phyloP scores from a whole-genome alignment of 2,797 vertebrate genomes.

The Discoglossus pictus region DNA sequence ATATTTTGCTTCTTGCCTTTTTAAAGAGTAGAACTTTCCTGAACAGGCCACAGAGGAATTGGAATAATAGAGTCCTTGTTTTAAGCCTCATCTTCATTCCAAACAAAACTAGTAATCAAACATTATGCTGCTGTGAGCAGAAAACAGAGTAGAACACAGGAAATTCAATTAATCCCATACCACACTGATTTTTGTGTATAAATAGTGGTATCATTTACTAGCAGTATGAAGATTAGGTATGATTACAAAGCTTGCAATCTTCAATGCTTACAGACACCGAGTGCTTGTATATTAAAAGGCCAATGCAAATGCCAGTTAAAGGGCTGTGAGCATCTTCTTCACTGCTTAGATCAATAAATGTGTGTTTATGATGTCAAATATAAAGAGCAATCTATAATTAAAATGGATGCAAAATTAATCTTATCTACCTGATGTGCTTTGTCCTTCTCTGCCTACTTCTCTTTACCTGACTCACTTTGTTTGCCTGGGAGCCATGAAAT shows the following conservation, averaged over 20 bases:
- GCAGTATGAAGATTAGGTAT: too few species aligned
- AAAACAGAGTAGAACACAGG: conserved; percentile 1
- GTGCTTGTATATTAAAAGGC: neutral
- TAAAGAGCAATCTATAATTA: too few species aligned
- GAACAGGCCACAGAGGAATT: neutral
- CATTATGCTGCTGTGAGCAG: conserved; percentile 15
- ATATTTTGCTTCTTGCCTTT: neutral
- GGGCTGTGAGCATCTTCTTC: too few species aligned
- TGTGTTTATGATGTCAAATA: too few species aligned
- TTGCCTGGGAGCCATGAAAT: too few species aligned
- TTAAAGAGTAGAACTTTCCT: neutral
- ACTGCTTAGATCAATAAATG: too few species aligned
- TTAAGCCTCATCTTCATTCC: neutral
- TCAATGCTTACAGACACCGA: neutral
- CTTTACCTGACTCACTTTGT: too few species aligned
- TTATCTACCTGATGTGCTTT: too few species aligned
- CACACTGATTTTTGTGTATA: neutral
- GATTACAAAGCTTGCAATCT: neutral
- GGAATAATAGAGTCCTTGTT: conserved; percentile 20
- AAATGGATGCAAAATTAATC: too few species aligned
- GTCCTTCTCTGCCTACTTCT: too few species aligned
- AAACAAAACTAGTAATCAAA: conserved; percentile 30
- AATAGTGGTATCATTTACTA: too few species aligned
- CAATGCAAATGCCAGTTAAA: too few species aligned
- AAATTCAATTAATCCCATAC: neutral